Evolutionary conservation across 2,797 vertebrate species (phyloP), one percentile per base, ranked within the genome.

Genomic region (Holocentrus rufus): DNA sequence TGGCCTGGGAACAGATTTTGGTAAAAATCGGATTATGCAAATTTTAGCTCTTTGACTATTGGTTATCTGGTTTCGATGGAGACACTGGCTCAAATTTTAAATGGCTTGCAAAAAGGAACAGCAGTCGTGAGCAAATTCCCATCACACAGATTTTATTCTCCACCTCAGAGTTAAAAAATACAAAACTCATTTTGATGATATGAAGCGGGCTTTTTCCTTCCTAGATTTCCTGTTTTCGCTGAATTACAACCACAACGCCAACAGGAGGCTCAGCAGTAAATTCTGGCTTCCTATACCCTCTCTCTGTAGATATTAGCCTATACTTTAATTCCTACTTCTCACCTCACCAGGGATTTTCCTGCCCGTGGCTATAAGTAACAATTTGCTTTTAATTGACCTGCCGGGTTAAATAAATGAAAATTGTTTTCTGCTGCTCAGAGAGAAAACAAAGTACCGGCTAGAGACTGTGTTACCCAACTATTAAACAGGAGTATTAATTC

Each of bases 381-480:
- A 72, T 70, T 63, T 25, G 34, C 53, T 69, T 58, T 49, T 70
- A 82, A 83, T 80, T 80, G 78, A 74, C 77, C 79, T 77, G 82
- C 71, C 76, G 63, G 76, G 79, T 82, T 79, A 76, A 78, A 85
- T 73, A 65, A 79, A 83, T 81, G 65, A 74, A 82, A 77, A 76
- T 52, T 27, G 65, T 72, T 83, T 59, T 75, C 65, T 20, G 54
- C 71, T 64, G 66, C 46, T 1, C 25, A 13, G 8, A 6, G 23
- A 15, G 23, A n/a, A 66, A 77, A 67, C 68, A 72, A 83, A 75
- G 65, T 7, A 70, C 13, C 70, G 64, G 72, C 49, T 5, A 0
- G 27, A 67, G 74, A 67, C 27, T 5, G 7, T 70, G 47, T 70
- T 55, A 63, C 79, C 64, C 27, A 64, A 60, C 57, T 52, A 56